phyloP scores from a whole-genome alignment of 2,113 vertebrate genomes.

The Perca fluviatilis region DNA sequence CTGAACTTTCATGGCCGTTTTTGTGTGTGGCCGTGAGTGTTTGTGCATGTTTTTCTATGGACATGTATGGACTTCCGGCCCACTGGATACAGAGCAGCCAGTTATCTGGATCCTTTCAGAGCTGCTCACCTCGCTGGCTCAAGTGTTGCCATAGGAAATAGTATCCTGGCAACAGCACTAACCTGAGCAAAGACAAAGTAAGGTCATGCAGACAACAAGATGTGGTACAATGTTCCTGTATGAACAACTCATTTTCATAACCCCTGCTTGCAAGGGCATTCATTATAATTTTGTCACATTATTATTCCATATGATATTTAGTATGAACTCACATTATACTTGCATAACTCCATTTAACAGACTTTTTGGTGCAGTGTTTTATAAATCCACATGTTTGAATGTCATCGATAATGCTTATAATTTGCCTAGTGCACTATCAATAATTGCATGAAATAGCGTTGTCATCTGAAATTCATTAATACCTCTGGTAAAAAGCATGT shows the following conservation, averaged over 20 bases:
- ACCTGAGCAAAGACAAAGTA: conserved; percentile 81
- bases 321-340: not conserved
- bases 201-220: conserved; percentile 74
- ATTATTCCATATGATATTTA: conserved; percentile 12
- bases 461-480: conserved; percentile 31
- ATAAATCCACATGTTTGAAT: conserved; percentile 31
- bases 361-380: conserved; percentile 29
- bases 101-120: conserved; percentile 73
- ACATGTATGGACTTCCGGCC: conserved; percentile 75
- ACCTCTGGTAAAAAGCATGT: conserved; percentile 21
- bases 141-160: conserved; percentile 83
- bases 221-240: conserved; percentile 36
- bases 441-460: conserved; percentile 39
- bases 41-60: conserved; percentile 11
- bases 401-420: conserved; percentile 18
- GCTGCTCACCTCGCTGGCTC: conserved; percentile 71
- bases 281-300: conserved; percentile 8
- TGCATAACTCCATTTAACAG: conserved; percentile 5
- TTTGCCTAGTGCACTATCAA: conserved; percentile 22
- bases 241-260: conserved; percentile 45
- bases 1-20: conserved; percentile 20
- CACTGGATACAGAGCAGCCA: conserved; percentile 54
- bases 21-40: not conserved
- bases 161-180: conserved; percentile 85
- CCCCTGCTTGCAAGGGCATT: conserved; percentile 18